phyloP scores from a whole-genome alignment of 2,797 vertebrate species.

The Aeoliscus strigatus region DNA sequence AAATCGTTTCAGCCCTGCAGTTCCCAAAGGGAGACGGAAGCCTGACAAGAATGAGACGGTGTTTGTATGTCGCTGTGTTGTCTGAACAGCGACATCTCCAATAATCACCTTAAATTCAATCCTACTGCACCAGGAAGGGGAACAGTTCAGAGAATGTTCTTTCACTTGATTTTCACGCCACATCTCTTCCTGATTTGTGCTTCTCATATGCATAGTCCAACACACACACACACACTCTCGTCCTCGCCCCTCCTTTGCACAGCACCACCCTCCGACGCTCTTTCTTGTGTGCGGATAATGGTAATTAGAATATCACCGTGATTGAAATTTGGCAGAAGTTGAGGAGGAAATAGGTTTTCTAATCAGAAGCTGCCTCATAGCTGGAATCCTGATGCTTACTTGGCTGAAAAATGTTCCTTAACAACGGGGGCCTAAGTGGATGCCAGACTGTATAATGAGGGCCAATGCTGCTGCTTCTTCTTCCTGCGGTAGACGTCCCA shows the following conservation, averaged over 20 bases:
- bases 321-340: slow-evolving; percentile 73
- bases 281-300: slow-evolving; percentile 43
- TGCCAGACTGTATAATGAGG: slow-evolving; percentile 37
- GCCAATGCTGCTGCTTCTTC: slow-evolving; percentile 22
- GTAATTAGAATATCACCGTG: slow-evolving; percentile 71
- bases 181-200: slow-evolving; percentile 17
- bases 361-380: slow-evolving; percentile 69
- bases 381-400: slow-evolving; percentile 60
- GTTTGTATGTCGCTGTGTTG: too few species aligned
- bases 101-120: too few species aligned
- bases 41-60: too few species aligned
- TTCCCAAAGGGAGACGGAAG: too few species aligned
- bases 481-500: too few species aligned
- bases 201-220: slow-evolving; percentile 10
- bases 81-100: too few species aligned
- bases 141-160: slow-evolving; percentile 1
- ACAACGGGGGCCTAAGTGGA: slow-evolving; percentile 36
- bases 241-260: slow-evolving; percentile 18
- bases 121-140: too few species aligned
- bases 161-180: slow-evolving; percentile 17
- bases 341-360: slow-evolving; percentile 72
- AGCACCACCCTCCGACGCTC: slow-evolving; percentile 32
- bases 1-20: too few species aligned
- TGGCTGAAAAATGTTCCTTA: slow-evolving; percentile 56
- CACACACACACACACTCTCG: too few species aligned